Evolutionary conservation across 1,140 invertebrate genomes (phyloP).

Genomic region (Teleogryllus occipitalis): DNA sequence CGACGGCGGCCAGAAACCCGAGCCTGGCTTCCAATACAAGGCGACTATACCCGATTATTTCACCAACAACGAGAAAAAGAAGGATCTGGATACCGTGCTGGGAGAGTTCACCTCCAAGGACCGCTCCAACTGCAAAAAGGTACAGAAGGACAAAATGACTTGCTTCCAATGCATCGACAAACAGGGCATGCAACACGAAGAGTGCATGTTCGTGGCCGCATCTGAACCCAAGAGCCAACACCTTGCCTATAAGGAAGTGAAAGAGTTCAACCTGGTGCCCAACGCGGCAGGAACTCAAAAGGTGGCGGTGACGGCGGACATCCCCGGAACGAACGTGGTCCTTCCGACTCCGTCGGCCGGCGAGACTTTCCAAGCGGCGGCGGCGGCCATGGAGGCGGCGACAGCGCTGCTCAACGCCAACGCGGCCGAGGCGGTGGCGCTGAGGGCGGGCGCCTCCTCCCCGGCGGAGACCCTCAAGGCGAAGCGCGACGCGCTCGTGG

Average conservation of each 20-base stretch:
- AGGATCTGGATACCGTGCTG: constrained; percentile 57
- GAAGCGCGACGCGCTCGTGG: not conserved
- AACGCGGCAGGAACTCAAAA: not conserved
- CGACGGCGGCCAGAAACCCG: not conserved
- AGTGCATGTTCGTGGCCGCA: constrained; percentile 61
- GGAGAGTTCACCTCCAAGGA: constrained; percentile 60
- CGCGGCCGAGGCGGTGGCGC: no score
- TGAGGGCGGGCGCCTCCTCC: no score
- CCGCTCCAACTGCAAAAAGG: constrained; percentile 57
- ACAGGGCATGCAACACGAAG: constrained; percentile 57
- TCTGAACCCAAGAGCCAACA: constrained; percentile 27
- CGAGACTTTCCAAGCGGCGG: not conserved
- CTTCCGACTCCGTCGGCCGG: constrained; percentile 25
- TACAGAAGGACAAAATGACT: constrained; percentile 60
- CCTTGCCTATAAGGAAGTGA: constrained; percentile 22
- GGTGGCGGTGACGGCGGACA: not conserved
- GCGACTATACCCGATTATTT: constrained; percentile 8
- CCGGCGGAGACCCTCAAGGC: not conserved
- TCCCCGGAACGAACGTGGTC: not conserved
- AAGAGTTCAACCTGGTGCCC: constrained; percentile 23
- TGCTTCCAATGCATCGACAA: constrained; percentile 61
- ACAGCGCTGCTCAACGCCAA: not conserved
- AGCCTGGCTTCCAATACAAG: constrained; percentile 9
- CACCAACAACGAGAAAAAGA: constrained; percentile 27
- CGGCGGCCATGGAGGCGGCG: not conserved